A percentile compares a stretch with the other conserved stretches of the same genome.
Evolutionary conservation across 2,888 invertebrate genomes (phyloP).

Genomic region (Tillus elongatus): DNA sequence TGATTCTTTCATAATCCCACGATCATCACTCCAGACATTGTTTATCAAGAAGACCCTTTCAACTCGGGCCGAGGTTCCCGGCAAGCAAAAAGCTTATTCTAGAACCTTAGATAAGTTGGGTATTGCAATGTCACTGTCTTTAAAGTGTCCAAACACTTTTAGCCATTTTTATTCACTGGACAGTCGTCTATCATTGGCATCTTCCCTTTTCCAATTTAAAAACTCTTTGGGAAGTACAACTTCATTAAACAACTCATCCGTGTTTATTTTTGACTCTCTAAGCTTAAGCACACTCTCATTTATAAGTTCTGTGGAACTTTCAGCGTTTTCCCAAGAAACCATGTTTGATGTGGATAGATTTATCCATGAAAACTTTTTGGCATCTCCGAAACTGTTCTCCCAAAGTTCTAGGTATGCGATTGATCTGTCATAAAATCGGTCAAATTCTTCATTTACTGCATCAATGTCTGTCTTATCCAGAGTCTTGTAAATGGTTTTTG

Average conservation of each 20-base stretch:
- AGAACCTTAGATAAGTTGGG: too few species aligned
- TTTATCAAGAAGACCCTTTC: slow-evolving; percentile 4
- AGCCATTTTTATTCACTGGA: too few species aligned
- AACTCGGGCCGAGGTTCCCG: slow-evolving; percentile 6
- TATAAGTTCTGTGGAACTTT: slow-evolving; percentile 6
- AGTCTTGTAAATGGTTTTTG: too few species aligned
- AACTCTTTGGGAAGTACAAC: background rate
- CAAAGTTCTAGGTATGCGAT: slow-evolving; percentile 5
- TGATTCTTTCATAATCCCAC: slow-evolving; percentile 5
- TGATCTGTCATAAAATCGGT: slow-evolving; percentile 6
- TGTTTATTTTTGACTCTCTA: background rate
- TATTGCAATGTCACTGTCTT: too few species aligned
- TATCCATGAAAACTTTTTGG: background rate
- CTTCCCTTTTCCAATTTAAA: slow-evolving; percentile 3
- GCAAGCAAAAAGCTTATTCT: slow-evolving; percentile 7
- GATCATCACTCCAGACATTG: slow-evolving; percentile 6
- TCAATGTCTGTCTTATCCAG: slow-evolving; percentile 1
- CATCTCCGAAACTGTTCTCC: slow-evolving; percentile 6
- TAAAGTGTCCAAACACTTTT: too few species aligned
- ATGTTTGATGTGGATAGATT: background rate
- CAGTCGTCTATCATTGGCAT: slow-evolving; percentile 1
- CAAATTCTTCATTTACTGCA: slow-evolving; percentile 1
- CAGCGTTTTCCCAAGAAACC: background rate
- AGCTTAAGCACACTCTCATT: slow-evolving; percentile 4
- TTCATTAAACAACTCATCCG: background rate